A percentile compares a stretch with the other conserved stretches of the same genome.
Conservation (phyloP, 1,140 invertebrate genomes). For the Hylaeus anthracinus region DNA sequence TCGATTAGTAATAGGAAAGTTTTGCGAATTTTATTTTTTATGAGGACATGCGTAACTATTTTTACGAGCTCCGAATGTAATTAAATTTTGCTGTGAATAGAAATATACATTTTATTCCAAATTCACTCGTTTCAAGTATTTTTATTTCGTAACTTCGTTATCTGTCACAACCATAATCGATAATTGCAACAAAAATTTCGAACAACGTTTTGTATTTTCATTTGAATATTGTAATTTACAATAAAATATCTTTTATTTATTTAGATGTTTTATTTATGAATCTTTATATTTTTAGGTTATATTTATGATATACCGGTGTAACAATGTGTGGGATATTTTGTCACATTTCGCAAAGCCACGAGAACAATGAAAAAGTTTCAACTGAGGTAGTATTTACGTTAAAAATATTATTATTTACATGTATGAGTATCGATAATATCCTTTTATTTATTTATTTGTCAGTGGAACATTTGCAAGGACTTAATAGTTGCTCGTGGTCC, state of each 20-base stretch:
- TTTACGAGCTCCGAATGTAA: neutral
- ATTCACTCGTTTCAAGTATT: neutral
- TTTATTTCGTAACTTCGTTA: neutral
- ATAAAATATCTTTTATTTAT: too few species aligned
- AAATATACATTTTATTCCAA: neutral
- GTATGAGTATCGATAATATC: neutral
- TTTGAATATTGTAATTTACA: neutral
- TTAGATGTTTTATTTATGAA: neutral
- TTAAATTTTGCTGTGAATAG: neutral
- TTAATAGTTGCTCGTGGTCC: conserved; percentile 80
- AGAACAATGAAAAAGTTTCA: conserved; percentile 13
- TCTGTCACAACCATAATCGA: neutral
- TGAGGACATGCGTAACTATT: neutral
- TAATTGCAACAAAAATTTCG: neutral
- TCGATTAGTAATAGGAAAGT: neutral
- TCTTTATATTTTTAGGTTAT: conserved; percentile 8
- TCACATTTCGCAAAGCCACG: conserved; percentile 49
- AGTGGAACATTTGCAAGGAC: conserved; percentile 76
- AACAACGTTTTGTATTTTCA: neutral
- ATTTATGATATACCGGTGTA: neutral
- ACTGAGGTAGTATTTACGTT: conserved; percentile 28
- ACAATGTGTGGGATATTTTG: conserved; percentile 80
- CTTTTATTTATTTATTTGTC: conserved; percentile 52
- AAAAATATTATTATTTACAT: conserved; percentile 15
- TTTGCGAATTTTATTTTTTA: neutral